These are phyloP conservation scores for Scelioninae gen. 1 DNA, from an alignment of 2,888 invertebrate genomes.

Conservation along the genomic window DNA sequence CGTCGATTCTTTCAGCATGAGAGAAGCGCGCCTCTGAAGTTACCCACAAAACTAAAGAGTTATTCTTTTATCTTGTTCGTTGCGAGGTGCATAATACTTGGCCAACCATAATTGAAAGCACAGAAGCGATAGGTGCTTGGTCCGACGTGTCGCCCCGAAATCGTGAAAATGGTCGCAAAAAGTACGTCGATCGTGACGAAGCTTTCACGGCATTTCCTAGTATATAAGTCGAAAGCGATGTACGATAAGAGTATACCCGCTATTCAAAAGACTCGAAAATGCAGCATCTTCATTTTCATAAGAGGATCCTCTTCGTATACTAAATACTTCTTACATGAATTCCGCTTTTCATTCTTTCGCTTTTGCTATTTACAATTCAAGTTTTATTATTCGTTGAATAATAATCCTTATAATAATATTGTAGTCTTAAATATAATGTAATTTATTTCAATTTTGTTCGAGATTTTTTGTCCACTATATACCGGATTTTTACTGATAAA, in stretches of 20 bases:
- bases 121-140: conserved; percentile 64
- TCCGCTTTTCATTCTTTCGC: conserved; percentile 12
- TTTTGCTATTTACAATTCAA: conserved; percentile 7
- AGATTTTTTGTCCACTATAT: neutral
- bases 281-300: conserved; percentile 62
- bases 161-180: conserved; percentile 49
- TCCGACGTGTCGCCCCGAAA: conserved; percentile 54
- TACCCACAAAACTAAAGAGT: conserved; percentile 63
- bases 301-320: conserved; percentile 35
- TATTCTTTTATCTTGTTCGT: conserved; percentile 65
- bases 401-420: too few species aligned
- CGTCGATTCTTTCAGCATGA: conserved; percentile 65
- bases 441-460: neutral
- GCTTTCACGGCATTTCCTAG: conserved; percentile 41
- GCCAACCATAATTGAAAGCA: conserved; percentile 61
- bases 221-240: conserved; percentile 57
- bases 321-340: conserved; percentile 23
- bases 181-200: conserved; percentile 61
- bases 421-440: neutral
- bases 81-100: conserved; percentile 51
- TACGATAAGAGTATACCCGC: conserved; percentile 49
- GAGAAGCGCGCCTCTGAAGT: conserved; percentile 61
- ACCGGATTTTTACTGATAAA: too few species aligned
- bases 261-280: conserved; percentile 58
- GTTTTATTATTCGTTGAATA: neutral